Conservation (phyloP, 2,113 vertebrate genomes). For the Lathamus discolor region DNA sequence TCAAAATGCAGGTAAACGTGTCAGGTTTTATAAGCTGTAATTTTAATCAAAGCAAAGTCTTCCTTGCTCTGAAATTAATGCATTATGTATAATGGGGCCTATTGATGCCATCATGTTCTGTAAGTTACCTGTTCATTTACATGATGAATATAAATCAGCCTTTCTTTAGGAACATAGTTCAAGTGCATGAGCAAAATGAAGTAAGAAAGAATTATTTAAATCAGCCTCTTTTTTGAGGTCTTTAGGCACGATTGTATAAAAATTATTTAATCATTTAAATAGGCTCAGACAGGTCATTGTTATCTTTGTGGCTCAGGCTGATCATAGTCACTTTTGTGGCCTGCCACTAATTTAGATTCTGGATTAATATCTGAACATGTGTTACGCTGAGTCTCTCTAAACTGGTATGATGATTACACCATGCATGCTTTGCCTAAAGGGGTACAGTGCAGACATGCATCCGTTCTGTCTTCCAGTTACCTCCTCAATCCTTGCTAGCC, state of each 20-base stretch:
- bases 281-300: background rate
- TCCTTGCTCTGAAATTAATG: background rate
- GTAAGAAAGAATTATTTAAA: background rate
- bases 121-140: background rate
- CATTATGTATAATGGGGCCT: background rate
- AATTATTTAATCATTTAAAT: background rate
- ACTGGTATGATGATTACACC: background rate
- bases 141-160: background rate
- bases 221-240: background rate
- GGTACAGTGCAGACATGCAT: background rate
- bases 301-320: background rate
- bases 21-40: background rate
- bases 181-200: background rate
- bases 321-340: background rate
- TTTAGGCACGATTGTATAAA: background rate
- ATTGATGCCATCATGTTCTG: background rate
- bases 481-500: background rate
- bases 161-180: background rate
- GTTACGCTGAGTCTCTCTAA: background rate
- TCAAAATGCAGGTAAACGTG: background rate
- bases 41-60: background rate
- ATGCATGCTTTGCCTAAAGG: background rate
- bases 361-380: background rate
- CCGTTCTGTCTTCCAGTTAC: background rate
- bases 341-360: background rate